Evolutionary conservation across 1,140 invertebrate genomes (phyloP).

Genomic region (Tetraneura akinire): DNA sequence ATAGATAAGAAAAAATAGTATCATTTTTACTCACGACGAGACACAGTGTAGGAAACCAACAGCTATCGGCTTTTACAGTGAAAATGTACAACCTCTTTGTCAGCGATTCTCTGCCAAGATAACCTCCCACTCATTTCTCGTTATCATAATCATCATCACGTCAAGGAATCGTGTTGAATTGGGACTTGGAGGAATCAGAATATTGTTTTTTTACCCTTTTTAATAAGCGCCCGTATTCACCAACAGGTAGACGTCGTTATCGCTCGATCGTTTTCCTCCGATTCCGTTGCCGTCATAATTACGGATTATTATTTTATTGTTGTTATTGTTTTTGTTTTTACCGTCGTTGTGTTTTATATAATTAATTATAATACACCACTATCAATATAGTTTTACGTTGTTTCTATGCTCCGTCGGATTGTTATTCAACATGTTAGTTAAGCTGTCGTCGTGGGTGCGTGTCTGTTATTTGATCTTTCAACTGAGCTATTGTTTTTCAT

Average conservation of each 20-base stretch:
- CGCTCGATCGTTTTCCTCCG: constrained; percentile 40
- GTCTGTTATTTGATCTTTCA: neutral
- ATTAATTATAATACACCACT: neutral
- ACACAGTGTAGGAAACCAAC: neutral
- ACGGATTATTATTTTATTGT: neutral
- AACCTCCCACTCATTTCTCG: neutral
- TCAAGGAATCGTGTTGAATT: constrained; percentile 36
- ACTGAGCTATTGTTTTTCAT: neutral
- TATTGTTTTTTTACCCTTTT: constrained; percentile 31
- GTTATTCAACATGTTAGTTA: neutral
- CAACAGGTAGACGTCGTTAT: constrained; percentile 52
- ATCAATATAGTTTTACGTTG: neutral
- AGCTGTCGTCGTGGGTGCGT: neutral
- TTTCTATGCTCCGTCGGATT: neutral
- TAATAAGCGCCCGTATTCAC: constrained; percentile 46
- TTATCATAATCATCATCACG: constrained; percentile 40
- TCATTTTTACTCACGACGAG: neutral
- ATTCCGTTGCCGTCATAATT: neutral
- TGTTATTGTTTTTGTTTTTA: neutral
- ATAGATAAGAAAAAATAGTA: neutral
- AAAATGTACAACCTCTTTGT: constrained; percentile 27
- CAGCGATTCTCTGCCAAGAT: neutral
- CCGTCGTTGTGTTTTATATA: neutral
- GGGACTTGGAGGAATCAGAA: neutral
- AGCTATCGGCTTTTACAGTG: no score